Conservation (phyloP, 2,113 vertebrate species). For the Eclectus roratus region DNA sequence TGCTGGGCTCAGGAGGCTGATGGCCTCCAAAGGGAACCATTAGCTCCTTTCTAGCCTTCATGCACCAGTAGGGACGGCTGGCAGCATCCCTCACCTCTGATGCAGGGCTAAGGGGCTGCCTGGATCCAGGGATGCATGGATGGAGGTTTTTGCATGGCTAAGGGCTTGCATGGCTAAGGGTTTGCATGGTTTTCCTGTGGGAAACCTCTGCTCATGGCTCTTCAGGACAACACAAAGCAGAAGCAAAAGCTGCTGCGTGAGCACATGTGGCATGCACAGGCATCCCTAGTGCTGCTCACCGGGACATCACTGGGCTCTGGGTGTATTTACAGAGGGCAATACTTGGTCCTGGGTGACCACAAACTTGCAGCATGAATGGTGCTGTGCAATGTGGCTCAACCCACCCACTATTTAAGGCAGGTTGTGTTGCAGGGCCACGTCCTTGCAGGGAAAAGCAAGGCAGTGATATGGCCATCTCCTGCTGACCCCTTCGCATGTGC, state of each 20-base stretch:
- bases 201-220: not conserved
- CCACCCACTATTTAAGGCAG: not conserved
- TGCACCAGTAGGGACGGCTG: not conserved
- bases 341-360: not conserved
- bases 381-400: not conserved
- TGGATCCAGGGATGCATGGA: not conserved
- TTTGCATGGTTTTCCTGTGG: not conserved
- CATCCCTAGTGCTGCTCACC: not conserved
- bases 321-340: not conserved
- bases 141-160: not conserved
- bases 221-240: constrained; percentile 8
- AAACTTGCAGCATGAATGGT: not conserved
- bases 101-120: not conserved
- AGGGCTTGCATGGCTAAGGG: not conserved
- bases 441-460: not conserved
- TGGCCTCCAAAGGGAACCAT: not conserved
- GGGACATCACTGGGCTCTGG: not conserved
- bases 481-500: not conserved
- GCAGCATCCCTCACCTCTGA: not conserved
- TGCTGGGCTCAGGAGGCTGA: not conserved
- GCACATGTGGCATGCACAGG: not conserved
- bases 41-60: not conserved
- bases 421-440: not conserved
- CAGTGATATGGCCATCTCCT: not conserved
- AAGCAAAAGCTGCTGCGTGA: constrained; percentile 8